A percentile compares a stretch with the other conserved stretches of the same genome.
Conservation (phyloP, 1,140 invertebrate species). For the Drosophila melanica region DNA sequence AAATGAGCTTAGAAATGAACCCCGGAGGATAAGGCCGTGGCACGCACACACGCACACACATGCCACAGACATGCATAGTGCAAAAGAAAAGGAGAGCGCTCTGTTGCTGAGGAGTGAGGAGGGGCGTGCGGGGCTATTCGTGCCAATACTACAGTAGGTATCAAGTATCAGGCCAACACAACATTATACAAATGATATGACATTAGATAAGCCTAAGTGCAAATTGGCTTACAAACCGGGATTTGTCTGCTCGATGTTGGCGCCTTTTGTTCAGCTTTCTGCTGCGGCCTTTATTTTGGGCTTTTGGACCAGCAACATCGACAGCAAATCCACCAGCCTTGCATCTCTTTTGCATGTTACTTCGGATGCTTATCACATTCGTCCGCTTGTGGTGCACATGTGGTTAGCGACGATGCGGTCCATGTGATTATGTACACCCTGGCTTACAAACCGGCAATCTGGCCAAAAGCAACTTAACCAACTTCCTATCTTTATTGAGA, state of each 20-base stretch:
- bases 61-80: constrained; percentile 37
- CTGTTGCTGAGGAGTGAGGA: not conserved
- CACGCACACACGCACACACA: constrained; percentile 31
- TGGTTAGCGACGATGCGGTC: constrained; percentile 1
- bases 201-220: constrained; percentile 84
- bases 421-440: constrained; percentile 2
- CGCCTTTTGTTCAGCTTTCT: constrained; percentile 19
- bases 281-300: not conserved
- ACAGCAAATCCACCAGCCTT: constrained; percentile 14
- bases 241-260: constrained; percentile 62
- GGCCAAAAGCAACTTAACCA: not conserved
- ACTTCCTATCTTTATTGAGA: too few species aligned
- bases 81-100: constrained; percentile 1
- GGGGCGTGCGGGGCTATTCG: not conserved
- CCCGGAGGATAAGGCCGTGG: constrained; percentile 68
- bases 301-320: constrained; percentile 12
- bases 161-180: constrained; percentile 77
- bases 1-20: constrained; percentile 84
- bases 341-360: constrained; percentile 53
- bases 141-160: constrained; percentile 63
- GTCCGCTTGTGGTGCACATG: constrained; percentile 8
- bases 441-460: not conserved
- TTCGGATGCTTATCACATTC: constrained; percentile 44
- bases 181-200: constrained; percentile 84
- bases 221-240: constrained; percentile 84